A percentile compares a stretch with the other conserved stretches of the same genome.
Evolutionary conservation across 2,797 vertebrate genomes (phyloP).

Genomic region (Pipistrellus kuhlii): DNA sequence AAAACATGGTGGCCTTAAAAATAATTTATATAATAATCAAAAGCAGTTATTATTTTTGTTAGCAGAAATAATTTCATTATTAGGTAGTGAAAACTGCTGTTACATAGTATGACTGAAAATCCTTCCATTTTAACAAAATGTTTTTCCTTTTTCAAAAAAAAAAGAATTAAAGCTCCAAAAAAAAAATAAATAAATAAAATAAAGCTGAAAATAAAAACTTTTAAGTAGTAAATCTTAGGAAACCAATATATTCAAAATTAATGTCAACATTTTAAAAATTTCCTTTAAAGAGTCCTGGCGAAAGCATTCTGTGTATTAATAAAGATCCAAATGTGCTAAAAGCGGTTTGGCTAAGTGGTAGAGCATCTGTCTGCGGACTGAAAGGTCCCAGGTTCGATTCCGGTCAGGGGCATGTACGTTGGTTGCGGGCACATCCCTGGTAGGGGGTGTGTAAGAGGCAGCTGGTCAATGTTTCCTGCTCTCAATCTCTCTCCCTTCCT

Average conservation of each 20-base stretch:
- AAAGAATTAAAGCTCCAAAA: background rate
- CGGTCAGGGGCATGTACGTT: too few species aligned
- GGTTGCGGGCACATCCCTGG: too few species aligned
- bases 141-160: constrained; percentile 2
- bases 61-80: background rate
- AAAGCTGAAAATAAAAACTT: background rate
- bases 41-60: background rate
- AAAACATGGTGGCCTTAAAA: background rate
- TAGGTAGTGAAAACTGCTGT: background rate
- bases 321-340: background rate
- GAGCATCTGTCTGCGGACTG: too few species aligned
- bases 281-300: background rate
- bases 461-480: too few species aligned
- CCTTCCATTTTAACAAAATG: background rate
- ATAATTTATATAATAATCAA: background rate
- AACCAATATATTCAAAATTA: constrained; percentile 29
- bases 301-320: background rate
- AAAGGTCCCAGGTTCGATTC: too few species aligned
- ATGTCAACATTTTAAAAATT: background rate
- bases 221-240: background rate
- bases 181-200: too few species aligned
- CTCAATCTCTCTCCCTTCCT: too few species aligned
- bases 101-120: background rate
- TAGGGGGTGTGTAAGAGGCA: too few species aligned
- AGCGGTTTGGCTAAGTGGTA: too few species aligned